These are phyloP conservation scores for Agrochola lychnidis DNA, from an alignment of 2,888 invertebrate genomes.

Conservation along the genomic window DNA sequence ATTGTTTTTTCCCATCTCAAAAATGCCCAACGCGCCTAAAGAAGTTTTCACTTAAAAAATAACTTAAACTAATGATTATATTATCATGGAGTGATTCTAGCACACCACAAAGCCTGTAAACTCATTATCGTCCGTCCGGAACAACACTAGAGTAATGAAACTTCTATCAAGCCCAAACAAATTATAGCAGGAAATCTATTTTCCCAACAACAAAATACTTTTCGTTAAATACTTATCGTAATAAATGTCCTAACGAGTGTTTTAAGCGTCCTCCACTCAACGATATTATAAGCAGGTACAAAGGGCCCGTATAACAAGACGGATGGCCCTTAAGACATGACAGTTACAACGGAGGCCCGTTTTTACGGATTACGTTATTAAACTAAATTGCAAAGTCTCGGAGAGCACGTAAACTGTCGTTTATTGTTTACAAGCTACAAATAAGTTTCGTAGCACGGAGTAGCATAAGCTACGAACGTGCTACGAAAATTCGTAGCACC, in stretches of 20 bases:
- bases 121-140: neutral
- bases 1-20: too few relatives aligned
- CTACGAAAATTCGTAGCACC: conserved; percentile 55
- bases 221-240: conserved; percentile 50
- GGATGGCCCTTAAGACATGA: conserved; percentile 76
- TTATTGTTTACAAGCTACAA: conserved; percentile 62
- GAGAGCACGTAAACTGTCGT: conserved; percentile 46
- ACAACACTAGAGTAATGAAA: conserved; percentile 18
- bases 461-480: conserved; percentile 54
- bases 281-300: conserved; percentile 72
- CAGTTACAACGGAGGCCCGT: conserved; percentile 70
- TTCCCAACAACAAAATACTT: conserved; percentile 27
- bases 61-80: neutral
- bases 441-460: conserved; percentile 56
- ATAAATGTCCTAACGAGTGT: conserved; percentile 52
- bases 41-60: too few relatives aligned
- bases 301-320: conserved; percentile 69
- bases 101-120: conserved; percentile 1
- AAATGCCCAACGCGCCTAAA: too few relatives aligned
- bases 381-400: conserved; percentile 59
- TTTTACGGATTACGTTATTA: conserved; percentile 70
- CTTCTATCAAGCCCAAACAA: conserved; percentile 1
- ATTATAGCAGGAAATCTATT: neutral
- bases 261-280: conserved; percentile 55
- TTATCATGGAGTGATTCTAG: neutral